Base-by-base conservation (phyloP, 2,888 invertebrate species). In the Gortyna flavago region DNA sequence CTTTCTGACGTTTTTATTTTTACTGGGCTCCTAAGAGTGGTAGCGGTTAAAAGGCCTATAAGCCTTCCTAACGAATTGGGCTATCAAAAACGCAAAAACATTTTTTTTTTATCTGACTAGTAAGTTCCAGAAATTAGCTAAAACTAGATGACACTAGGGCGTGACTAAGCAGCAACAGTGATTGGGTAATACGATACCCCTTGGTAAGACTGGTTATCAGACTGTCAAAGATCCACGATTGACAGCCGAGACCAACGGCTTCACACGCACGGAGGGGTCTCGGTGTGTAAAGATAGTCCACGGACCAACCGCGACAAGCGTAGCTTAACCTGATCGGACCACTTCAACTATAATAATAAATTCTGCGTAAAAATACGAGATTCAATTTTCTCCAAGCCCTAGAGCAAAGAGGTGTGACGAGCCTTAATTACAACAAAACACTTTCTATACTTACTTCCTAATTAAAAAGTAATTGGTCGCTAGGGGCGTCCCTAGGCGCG, bases 401-500 rank as follows among this genome's bases (percentile, higher is more conserved):
- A 76, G 70, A 54, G 83, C 59, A 54, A 64, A 35, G 35, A 74
- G 75, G 83, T 79, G 82, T 80, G 85, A 84, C 67, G 29, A 48
- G 54, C 75, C 85, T 75, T 86, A 88, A 89, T 86, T 88, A 88
- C 87, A 84, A 84, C 86, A 86, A 85, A 86, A 85, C 86, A 87
- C 88, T 83, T 88, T 88, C 87, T 90, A 88, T 92, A 93, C 93
- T 92, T 92, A 92, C n/a, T 90, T 90, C 89, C 91, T 94, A 94
- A 94, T 94, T 94, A 94, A 94, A 94, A 94, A 94, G 93, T 92
- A 93, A 94, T 93, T 91, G 92, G 89, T 88, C 88, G 85, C 90
- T 79, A 72, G 90, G 88, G 88, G 85, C 85, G 86, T 81, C 87
- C 89, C 89, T 87, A 81, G 85, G 78, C 79, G 84, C 88, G 89